Evolutionary conservation across 2,113 vertebrate genomes (phyloP).

Genomic region (Azemiops feae): DNA sequence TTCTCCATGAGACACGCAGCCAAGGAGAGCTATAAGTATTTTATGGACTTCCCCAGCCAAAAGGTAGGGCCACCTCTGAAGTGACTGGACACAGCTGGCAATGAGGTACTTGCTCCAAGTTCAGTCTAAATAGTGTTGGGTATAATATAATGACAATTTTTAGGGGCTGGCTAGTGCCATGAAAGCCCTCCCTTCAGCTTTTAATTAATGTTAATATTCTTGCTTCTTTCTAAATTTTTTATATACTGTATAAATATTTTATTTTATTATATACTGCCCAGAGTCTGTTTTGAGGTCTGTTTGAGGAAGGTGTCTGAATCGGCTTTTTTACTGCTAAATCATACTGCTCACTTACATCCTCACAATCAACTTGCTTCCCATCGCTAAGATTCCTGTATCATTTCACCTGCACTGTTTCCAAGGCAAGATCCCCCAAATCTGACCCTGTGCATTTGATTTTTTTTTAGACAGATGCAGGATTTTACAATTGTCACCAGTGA

Average conservation of each 20-base stretch:
- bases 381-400: not conserved
- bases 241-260: not conserved
- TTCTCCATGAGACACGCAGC: not conserved
- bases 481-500: not conserved
- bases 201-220: not conserved
- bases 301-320: not conserved
- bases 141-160: not conserved
- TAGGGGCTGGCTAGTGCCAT: not conserved
- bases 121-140: not conserved
- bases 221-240: not conserved
- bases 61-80: not conserved
- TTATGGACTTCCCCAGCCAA: not conserved
- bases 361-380: not conserved
- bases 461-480: not conserved
- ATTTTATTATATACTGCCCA: not conserved
- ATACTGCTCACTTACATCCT: not conserved
- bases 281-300: not conserved
- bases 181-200: not conserved
- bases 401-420: not conserved
- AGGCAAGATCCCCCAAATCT: not conserved
- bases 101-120: not conserved
- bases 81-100: not conserved
- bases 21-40: not conserved
- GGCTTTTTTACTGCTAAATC: not conserved
- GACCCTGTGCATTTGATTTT: not conserved